Base-by-base conservation (phyloP, 2,113 vertebrate genomes). In the Amia ocellicauda region DNA sequence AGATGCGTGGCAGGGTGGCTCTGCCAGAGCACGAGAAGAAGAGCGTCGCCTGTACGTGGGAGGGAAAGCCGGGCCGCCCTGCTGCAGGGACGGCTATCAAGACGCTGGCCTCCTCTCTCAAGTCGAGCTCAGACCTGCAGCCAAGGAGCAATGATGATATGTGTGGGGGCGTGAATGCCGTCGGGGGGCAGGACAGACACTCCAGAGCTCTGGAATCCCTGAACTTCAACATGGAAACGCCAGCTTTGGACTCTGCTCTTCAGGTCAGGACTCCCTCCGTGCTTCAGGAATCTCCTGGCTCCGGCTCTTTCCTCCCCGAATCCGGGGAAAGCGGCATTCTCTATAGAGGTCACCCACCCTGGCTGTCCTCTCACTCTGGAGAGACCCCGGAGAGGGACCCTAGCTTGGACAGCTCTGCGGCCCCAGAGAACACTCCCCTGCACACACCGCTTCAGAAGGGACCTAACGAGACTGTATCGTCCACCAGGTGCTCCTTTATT, bases 401-500 rank as follows among this genome's bases (percentile, higher is more conserved):
- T 41, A 60, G 61, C 50, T 52, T n/a, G 29, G 52, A 69, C 51
- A 76, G 73, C 62, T 74, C 75, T 53, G 60, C 63, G 27, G 63
- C 42, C 0, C 11, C 49, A 7, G 4, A 73, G 51, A 65, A 50
- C 10, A 68, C 71, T 54, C 72, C 73, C 65, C 43, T 47, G 45
- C 4, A 17, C 1, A 47, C 16, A 16, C 14, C 4, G 45, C n/a
- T 19, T 47, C 13, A 47, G 45, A 73, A 74, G 62, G 50, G n/a
- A 31, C 55, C 66, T 42, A 66, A 17, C 68, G 81, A 85, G 66
- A 74, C 26, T 66, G 66, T 43, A 27, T 27, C 26, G 0, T 53
- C 52, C 66, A 71, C 71, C 60, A 80, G 84, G 86, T 88, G 5
- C 5, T 36, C 31, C 11, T 36, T 36, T 11, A 36, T 36, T 36